Base-by-base conservation (phyloP, 2,797 vertebrate genomes). In the Acrossocheilus wenchowensis region DNA sequence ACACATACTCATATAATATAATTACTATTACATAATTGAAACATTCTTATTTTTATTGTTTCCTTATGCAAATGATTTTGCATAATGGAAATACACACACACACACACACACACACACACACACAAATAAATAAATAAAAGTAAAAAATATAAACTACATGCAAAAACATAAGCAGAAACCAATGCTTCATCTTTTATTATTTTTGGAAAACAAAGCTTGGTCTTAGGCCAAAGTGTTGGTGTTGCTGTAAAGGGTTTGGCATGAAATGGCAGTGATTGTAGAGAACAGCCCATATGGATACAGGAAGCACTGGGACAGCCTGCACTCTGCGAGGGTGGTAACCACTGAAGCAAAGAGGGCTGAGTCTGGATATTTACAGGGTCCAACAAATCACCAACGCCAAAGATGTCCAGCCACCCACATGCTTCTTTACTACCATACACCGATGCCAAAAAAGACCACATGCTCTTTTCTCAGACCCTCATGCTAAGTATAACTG, bases 251-350 rank as follows among this genome's bases (percentile, higher is more conserved):
- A 85, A 85, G 50, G 11, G 66, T 48, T 85, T 80, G 84, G 77
- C 84, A 73, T 36, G 64, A 30, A 36, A 60, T 80, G 77, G 30
- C 17, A 39, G 73, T 82, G 83, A 82, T 79, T 30, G 80, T 84
- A 69, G 81, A 68, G 81, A 86, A 64, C 82, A 72, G 69, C 54
- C 85, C 89, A 90, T 91, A 90, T 82, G 88, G 88, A 86, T 68
- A 88, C 88, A 90, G 90, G 90, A 90, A 91, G 89, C 48, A 73
- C 84, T 71, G 84, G 84, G 84, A 86, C 60, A 88, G 85, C 83
- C 87, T 86, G 87, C 78, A 54, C 73, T 84, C 82, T 88, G 79
- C 57, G 62, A 84, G 84, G 78, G 89, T 72, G 86, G 84, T 39
- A 85, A 84, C 81, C 77, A 54, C 73, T 84, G 75, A 81, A 87